Evolutionary conservation across 2,113 vertebrate species (phyloP), one percentile per base, ranked within the genome.

Genomic region (Eclectus roratus): DNA sequence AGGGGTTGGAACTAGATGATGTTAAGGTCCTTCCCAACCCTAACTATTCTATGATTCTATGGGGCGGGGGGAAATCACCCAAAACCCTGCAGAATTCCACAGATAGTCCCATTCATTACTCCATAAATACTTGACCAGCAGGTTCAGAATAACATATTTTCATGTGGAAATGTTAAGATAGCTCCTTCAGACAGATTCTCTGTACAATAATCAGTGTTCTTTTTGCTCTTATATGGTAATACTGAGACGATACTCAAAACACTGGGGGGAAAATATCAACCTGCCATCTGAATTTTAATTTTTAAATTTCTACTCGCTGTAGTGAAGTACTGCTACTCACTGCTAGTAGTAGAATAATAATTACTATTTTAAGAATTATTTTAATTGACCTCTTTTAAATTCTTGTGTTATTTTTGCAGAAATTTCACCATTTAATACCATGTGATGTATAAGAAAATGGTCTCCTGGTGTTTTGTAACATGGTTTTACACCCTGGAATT

Each of bases 181-280:
- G 16, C n/a, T 87, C 10, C 43, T 94, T 92, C 77, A 87, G 47
- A 78, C 65, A 72, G 86, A 81, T 84, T 81, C 28, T 85, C 52
- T 65, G 13, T 70, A 19, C 46, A 43, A 24, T 85, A 72, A 47
- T 76, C 49, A 11, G 29, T 80, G 24, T 14, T 69, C 21, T 44
- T 84, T 71, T 91, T 94, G 83, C 65, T 96, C 86, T 93, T 93
- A 71, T n/a, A 84, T 92, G 91, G 83, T 91, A 92, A 78, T 89
- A 74, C 47, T 44, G 37, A 73, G 58, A 82, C 41, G 28, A 61
- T 83, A 77, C 29, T 85, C 12, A 71, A 17, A 93, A 89, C 84
- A 81, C 16, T 74, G 17, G 27, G 49, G 41, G 17, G 8, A 25
- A 14, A 55, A 73, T 70, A n/a, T 78, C 27, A 79, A 49, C 83